These are phyloP conservation scores for Sciurus carolinensis DNA, from an alignment of 2,797 vertebrate species.

Conservation along the genomic window DNA sequence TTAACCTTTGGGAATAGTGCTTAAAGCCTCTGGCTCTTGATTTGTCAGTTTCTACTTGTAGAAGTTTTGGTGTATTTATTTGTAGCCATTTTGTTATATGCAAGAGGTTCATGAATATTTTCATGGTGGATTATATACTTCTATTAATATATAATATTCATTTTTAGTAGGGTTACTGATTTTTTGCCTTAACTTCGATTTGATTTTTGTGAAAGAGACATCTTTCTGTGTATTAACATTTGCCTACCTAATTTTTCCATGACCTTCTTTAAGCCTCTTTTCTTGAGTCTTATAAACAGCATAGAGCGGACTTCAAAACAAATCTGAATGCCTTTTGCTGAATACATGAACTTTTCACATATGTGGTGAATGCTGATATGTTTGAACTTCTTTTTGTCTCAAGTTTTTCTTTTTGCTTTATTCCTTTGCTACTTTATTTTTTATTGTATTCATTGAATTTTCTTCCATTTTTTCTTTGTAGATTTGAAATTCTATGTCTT, in stretches of 20 bases:
- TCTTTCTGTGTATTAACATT: not conserved
- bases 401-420: too few species aligned
- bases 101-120: not conserved
- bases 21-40: conserved; percentile 13
- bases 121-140: not conserved
- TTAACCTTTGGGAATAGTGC: not conserved
- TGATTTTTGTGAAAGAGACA: conserved; percentile 33
- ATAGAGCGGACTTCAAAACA: not conserved
- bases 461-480: too few species aligned
- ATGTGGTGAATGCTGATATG: too few species aligned
- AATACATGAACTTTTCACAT: too few species aligned
- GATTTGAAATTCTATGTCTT: not conserved
- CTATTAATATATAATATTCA: conserved; percentile 10
- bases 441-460: too few species aligned
- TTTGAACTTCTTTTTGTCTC: too few species aligned
- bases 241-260: not conserved
- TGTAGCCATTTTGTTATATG: not conserved
- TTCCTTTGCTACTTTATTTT: too few species aligned
- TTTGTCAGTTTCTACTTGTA: conserved; percentile 31
- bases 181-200: conserved; percentile 20
- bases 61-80: not conserved
- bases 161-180: not conserved
- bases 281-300: not conserved
- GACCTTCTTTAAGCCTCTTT: not conserved
- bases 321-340: conserved; percentile 5